Percentiles rank a stretch among this genome's conserved stretches.
phyloP scores from a whole-genome alignment of 23 tunicate species.

The Aplidium turbinatum region DNA sequence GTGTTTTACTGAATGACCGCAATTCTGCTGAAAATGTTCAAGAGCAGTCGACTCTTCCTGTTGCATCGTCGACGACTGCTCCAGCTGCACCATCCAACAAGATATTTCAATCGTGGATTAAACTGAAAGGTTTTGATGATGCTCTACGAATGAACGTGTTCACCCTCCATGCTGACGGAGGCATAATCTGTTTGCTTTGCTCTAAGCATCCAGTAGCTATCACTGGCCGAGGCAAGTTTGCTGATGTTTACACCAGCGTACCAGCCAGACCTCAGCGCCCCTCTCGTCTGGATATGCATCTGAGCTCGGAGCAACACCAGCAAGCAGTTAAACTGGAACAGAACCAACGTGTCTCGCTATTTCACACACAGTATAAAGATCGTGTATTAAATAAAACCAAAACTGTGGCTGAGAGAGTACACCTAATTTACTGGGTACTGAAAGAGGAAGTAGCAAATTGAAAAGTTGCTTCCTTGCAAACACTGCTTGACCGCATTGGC shows the following conservation, averaged over 20 bases:
- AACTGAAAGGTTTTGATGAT: slow-evolving; percentile 28
- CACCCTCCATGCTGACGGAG: slow-evolving; percentile 26
- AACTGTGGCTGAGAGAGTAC: slow-evolving; percentile 11
- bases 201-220: slow-evolving; percentile 32
- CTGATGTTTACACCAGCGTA: slow-evolving; percentile 35
- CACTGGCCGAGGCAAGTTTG: slow-evolving; percentile 18
- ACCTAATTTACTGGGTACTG: slow-evolving; percentile 13
- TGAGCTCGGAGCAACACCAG: slow-evolving; percentile 17
- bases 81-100: slow-evolving; percentile 23
- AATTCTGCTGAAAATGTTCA: slow-evolving; percentile 18
- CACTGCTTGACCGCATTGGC: slow-evolving; percentile 17
- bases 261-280: slow-evolving; percentile 28
- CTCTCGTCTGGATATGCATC: slow-evolving; percentile 17
- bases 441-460: slow-evolving; percentile 23
- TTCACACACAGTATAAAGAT: slow-evolving; percentile 19
- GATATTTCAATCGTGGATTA: slow-evolving; percentile 26
- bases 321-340: slow-evolving; percentile 6
- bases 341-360: not conserved
- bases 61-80: slow-evolving; percentile 21
- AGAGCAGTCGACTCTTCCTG: slow-evolving; percentile 18
- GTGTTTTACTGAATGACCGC: too few relatives aligned
- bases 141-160: slow-evolving; percentile 19
- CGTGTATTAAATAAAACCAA: slow-evolving; percentile 14
- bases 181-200: slow-evolving; percentile 29
- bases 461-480: slow-evolving; percentile 31